A percentile compares a stretch with the other conserved stretches of the same genome.
Evolutionary conservation across 2,797 vertebrate genomes (phyloP).

Genomic region (Carduelis carduelis): DNA sequence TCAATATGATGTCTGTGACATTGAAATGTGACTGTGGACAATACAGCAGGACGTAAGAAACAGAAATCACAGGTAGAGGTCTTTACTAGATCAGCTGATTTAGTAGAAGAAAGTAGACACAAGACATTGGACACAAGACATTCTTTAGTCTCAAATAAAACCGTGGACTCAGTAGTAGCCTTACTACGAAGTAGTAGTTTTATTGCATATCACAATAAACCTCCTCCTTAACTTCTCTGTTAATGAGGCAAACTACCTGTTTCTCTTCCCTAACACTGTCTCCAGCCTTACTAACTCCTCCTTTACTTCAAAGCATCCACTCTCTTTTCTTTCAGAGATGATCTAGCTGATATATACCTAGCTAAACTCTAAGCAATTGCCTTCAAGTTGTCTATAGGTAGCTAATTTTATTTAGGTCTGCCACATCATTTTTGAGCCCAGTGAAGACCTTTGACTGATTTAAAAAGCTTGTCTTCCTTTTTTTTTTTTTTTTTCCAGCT

Average conservation of each 20-base stretch:
- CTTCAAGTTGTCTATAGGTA: background rate
- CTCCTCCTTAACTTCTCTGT: background rate
- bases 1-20: background rate
- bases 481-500: background rate
- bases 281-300: background rate
- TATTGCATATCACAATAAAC: background rate
- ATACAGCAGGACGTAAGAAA: background rate
- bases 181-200: background rate
- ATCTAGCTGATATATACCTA: background rate
- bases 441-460: background rate
- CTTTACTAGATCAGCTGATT: background rate
- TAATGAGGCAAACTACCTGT: background rate
- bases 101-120: background rate
- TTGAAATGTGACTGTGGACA: background rate
- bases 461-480: background rate
- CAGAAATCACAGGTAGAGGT: background rate
- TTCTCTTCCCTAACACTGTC: background rate
- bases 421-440: background rate
- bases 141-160: background rate
- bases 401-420: background rate
- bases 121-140: background rate
- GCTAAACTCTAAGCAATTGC: background rate
- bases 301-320: background rate
- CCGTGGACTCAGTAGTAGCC: background rate
- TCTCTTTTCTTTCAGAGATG: background rate